Evolutionary conservation across 2,888 invertebrate species (phyloP), one percentile per base, ranked within the genome.

Genomic region (Limulus polyphemus): DNA sequence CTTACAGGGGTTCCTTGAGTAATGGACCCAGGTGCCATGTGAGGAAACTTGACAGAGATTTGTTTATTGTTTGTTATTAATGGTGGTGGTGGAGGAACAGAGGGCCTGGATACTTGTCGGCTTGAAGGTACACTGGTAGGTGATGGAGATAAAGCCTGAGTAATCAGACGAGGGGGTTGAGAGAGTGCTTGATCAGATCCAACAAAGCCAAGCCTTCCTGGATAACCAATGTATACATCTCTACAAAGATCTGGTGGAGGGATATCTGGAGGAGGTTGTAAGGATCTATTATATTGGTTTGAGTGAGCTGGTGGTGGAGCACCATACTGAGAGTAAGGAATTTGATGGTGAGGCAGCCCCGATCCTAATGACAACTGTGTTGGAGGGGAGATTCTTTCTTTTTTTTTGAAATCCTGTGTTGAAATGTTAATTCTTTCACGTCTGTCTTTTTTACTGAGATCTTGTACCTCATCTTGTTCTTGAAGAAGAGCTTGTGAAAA

Each of bases 1-100:
- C 32, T 32, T 54, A 87, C 83, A 0, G 89, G 88, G 0, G 88
- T 89, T 3, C 93, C 94, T 60, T 91, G 86, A 0, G 93, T 93
- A 57, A 95, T 94, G 2, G 92, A 92, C 32, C 32, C 32, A 32
- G 32, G 32, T 9, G 84, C 84, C 58, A 89, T 86, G 14, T 73
- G 75, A 12, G 74, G 73, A 32, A 32, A 32, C 32, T 32, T 32
- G 7, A 32, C 32, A 48, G 69, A 66, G 16, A 65, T 61, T 16
- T 68, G 62, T 55, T 69, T 69, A 2, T 47, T 50, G 12, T 67
- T 67, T 52, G 65, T 62, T n/a, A 65, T 65, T 13, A 68, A 56
- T 52, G 69, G 74, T 69, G 73, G 73, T 79, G 73, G 73, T 75
- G 70, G 76, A 78, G 79, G 64, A 75, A 72, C 71, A 76, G 74